Evolutionary conservation across 2,113 vertebrate species (phyloP).

Genomic region (Hippopotamus amphibius): DNA sequence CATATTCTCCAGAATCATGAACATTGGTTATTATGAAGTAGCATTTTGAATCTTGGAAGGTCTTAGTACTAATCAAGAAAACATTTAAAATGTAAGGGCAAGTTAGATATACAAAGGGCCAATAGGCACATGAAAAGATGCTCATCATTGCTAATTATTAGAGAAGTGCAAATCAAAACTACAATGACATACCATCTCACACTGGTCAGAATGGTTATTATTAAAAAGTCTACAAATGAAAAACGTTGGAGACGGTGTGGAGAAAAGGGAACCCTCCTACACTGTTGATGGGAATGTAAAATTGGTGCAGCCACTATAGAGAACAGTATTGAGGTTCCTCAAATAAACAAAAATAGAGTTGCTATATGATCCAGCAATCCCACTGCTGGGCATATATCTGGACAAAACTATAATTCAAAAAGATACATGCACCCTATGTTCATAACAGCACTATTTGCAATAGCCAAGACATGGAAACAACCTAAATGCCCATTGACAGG

Average conservation of each 20-base stretch:
- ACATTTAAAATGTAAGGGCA: not conserved
- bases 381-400: not conserved
- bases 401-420: not conserved
- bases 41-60: not conserved
- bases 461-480: not conserved
- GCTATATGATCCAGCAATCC: not conserved
- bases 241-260: not conserved
- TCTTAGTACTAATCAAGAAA: not conserved
- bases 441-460: not conserved
- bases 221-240: not conserved
- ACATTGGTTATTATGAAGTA: not conserved
- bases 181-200: not conserved
- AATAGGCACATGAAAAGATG: no score
- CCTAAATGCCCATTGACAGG: not conserved
- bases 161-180: not conserved
- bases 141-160: not conserved
- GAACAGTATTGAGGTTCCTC: not conserved
- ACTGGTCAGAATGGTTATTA: not conserved
- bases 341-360: not conserved
- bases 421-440: not conserved
- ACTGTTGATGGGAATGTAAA: not conserved
- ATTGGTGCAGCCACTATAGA: not conserved
- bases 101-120: no score
- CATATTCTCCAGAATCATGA: not conserved
- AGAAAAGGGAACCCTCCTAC: not conserved